Conservation (phyloP, 2,888 invertebrate species). For the Cerastis leucographa region DNA sequence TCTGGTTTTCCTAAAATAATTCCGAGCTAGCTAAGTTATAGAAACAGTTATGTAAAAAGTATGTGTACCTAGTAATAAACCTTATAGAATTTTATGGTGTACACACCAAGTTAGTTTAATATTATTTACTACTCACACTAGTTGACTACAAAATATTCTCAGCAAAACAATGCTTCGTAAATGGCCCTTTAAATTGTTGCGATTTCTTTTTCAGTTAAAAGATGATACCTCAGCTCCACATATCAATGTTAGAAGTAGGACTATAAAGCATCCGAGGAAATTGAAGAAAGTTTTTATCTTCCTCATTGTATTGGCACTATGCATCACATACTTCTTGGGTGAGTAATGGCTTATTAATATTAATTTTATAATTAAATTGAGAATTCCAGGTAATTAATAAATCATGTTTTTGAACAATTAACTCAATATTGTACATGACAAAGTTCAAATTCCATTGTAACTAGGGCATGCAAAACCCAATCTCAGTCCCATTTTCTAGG, state of each 20-base stretch:
- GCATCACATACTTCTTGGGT: constrained; percentile 87
- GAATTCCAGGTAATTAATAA: not conserved
- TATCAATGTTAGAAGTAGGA: constrained; percentile 80
- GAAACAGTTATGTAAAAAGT: not conserved
- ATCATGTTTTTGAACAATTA: not conserved
- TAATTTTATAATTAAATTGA: not conserved
- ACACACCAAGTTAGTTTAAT: not conserved
- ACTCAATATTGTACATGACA: not conserved
- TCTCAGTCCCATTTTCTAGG: too few relatives aligned
- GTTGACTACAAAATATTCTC: not conserved
- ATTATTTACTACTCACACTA: not conserved
- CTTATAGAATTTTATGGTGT: constrained; percentile 26
- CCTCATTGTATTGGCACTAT: constrained; percentile 82
- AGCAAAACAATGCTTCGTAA: not conserved
- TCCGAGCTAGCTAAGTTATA: not conserved
- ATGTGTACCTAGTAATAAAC: constrained; percentile 17
- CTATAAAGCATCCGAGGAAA: constrained; percentile 82
- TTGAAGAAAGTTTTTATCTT: constrained; percentile 85
- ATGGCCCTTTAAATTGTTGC: not conserved
- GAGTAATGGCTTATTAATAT: constrained; percentile 64
- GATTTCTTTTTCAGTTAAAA: constrained; percentile 80
- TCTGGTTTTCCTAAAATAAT: not conserved
- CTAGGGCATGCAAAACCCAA: too few relatives aligned
- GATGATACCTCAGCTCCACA: constrained; percentile 83
- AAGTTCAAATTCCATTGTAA: not conserved